A percentile compares a stretch with the other conserved stretches of the same genome.
phyloP scores from a whole-genome alignment of 1,140 invertebrate species.

The Atta cephalotes region DNA sequence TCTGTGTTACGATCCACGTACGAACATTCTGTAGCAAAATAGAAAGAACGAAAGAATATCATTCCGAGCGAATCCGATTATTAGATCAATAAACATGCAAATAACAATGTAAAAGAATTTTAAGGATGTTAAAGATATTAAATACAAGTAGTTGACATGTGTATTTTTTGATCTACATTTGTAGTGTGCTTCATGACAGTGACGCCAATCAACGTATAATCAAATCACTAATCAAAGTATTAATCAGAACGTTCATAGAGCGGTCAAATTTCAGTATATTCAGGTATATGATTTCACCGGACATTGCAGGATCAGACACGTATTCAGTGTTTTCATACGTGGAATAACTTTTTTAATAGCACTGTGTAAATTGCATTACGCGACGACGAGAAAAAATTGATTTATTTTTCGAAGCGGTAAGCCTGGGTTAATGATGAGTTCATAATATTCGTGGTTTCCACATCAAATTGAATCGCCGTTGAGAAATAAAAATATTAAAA shows the following conservation, averaged over 20 bases:
- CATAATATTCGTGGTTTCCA: conserved; percentile 19
- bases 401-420: conserved; percentile 21
- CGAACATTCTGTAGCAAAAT: background rate
- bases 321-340: conserved; percentile 40
- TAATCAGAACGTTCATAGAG: conserved; percentile 65
- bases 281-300: conserved; percentile 40
- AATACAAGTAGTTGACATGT: background rate
- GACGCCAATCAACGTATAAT: conserved; percentile 65
- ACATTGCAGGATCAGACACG: conserved; percentile 53
- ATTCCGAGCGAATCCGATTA: background rate
- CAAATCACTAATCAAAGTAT: conserved; percentile 69
- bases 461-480: background rate
- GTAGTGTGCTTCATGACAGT: background rate
- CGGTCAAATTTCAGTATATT: conserved; percentile 60
- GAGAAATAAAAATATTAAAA: background rate
- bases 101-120: conserved; percentile 46
- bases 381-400: conserved; percentile 39
- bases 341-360: conserved; percentile 55
- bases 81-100: background rate
- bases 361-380: conserved; percentile 37
- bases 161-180: conserved; percentile 8
- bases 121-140: conserved; percentile 1
- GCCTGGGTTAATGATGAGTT: conserved; percentile 20
- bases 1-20: background rate
- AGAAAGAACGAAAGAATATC: background rate